Conservation (phyloP, 1,140 invertebrate species). For the Delia radicum region DNA sequence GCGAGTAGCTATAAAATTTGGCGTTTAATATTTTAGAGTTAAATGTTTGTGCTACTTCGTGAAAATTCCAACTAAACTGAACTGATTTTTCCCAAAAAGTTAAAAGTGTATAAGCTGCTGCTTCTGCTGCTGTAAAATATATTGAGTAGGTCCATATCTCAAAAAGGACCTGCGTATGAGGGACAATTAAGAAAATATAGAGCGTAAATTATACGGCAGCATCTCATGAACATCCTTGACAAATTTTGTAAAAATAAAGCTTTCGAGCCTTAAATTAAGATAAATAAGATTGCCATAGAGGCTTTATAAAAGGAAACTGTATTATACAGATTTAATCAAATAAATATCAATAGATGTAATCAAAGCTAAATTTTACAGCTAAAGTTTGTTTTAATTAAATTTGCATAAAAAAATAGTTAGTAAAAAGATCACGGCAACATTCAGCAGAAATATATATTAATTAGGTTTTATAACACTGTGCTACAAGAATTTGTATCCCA, state of each 20-base stretch:
- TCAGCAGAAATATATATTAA: too few species aligned
- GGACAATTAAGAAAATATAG: not conserved
- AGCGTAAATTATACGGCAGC: constrained; percentile 11
- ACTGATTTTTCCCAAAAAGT: constrained; percentile 11
- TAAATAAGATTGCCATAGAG: not conserved
- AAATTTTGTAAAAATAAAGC: not conserved
- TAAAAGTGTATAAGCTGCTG: not conserved
- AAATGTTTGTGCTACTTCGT: constrained; percentile 20
- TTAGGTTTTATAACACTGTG: too few species aligned
- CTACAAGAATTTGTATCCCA: too few species aligned
- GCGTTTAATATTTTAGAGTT: not conserved
- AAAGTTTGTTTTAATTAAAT: too few species aligned
- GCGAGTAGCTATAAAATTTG: not conserved
- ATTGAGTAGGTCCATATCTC: constrained; percentile 17
- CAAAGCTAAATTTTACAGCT: too few species aligned
- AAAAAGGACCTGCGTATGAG: constrained; percentile 2
- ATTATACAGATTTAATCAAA: too few species aligned
- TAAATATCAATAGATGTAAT: too few species aligned
- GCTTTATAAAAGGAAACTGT: not conserved
- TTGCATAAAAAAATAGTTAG: too few species aligned
- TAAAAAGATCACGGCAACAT: too few species aligned
- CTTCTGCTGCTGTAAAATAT: constrained; percentile 8
- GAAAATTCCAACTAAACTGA: constrained; percentile 20
- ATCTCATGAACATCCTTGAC: constrained; percentile 17
- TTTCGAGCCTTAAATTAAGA: not conserved